phyloP scores from a whole-genome alignment of 2,888 invertebrate genomes.

The Drosophila mimetica region DNA sequence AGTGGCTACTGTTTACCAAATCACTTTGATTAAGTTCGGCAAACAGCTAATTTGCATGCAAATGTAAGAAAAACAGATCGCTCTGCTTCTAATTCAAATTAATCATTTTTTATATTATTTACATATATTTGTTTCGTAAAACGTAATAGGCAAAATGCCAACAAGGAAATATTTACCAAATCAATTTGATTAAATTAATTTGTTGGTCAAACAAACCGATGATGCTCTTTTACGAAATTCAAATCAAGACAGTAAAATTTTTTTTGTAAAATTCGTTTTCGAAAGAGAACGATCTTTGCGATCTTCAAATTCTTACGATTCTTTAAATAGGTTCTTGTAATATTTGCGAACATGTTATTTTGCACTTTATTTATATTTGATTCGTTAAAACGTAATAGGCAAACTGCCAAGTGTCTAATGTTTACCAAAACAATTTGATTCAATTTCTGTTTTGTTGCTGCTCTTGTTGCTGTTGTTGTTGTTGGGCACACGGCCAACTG shows the following conservation, averaged over 20 bases:
- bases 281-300: background rate
- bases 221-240: background rate
- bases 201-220: background rate
- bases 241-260: conserved; percentile 3
- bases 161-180: conserved; percentile 6
- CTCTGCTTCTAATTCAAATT: background rate
- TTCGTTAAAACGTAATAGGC: conserved; percentile 14
- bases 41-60: conserved; percentile 3
- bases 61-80: conserved; percentile 1
- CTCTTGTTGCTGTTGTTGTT: too few relatives aligned
- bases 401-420: conserved; percentile 4
- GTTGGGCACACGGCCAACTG: conserved; percentile 3
- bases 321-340: conserved; percentile 12
- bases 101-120: conserved; percentile 1
- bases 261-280: conserved; percentile 2
- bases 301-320: background rate
- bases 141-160: conserved; percentile 1
- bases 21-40: conserved; percentile 2
- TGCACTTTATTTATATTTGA: conserved; percentile 14
- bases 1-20: conserved; percentile 10
- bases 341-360: conserved; percentile 15
- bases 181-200: conserved; percentile 10
- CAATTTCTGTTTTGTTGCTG: conserved; percentile 1
- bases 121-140: conserved; percentile 1
- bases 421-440: conserved; percentile 20